Percentiles rank a stretch among this genome's conserved stretches.
phyloP scores from a whole-genome alignment of 2,888 invertebrate genomes.

The Chromoteleia sp. region DNA sequence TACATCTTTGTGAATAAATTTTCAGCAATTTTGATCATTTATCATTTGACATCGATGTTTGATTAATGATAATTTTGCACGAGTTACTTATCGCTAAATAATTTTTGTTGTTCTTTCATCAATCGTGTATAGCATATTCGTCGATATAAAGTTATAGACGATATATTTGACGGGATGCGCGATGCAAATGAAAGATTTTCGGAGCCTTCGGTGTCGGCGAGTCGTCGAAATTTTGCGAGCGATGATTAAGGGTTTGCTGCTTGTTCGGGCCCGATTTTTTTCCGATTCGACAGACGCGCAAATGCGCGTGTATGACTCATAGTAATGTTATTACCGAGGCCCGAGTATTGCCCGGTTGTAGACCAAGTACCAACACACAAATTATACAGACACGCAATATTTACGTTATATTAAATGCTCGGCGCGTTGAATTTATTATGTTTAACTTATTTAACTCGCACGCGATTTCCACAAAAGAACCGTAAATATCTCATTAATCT shows the following conservation, averaged over 20 bases:
- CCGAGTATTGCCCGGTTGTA: conserved; percentile 53
- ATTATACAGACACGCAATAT: conserved; percentile 69
- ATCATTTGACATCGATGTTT: too few species aligned
- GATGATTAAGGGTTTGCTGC: conserved; percentile 38
- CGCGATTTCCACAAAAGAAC: conserved; percentile 69
- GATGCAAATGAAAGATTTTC: conserved; percentile 5
- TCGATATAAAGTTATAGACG: too few species aligned
- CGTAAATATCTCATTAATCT: conserved; percentile 60
- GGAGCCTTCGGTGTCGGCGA: conserved; percentile 28
- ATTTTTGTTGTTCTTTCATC: too few species aligned
- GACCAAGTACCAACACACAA: conserved; percentile 59
- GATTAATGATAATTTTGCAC: too few species aligned
- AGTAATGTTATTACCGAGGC: conserved; percentile 55
- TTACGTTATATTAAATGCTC: conserved; percentile 69
- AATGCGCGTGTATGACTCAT: conserved; percentile 53
- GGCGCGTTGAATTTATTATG: conserved; percentile 65
- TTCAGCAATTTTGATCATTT: too few species aligned
- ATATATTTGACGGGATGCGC: too few species aligned
- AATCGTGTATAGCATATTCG: too few species aligned
- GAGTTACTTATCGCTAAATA: too few species aligned
- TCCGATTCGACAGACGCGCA: conserved; percentile 30
- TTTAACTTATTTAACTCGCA: conserved; percentile 54
- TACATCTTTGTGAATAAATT: too few species aligned
- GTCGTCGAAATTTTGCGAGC: conserved; percentile 28
- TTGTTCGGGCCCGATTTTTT: conserved; percentile 31